Base-by-base conservation (phyloP, 2,888 invertebrate species). In the Micoletzkya japonica region DNA sequence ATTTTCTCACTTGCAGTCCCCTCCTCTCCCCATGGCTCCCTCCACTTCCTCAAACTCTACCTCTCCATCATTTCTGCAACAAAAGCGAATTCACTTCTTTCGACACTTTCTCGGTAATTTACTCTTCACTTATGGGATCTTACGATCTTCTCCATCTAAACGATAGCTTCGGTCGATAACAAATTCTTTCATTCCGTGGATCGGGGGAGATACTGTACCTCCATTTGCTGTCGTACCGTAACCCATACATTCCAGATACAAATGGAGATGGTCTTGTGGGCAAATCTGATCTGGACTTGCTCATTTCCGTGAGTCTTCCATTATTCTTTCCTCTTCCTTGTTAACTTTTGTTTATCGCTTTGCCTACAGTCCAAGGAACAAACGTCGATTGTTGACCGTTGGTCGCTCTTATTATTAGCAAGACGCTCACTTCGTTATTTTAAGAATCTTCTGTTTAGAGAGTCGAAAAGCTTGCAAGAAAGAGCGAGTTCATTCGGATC, bases 221-320 rank as follows among this genome's bases (percentile, higher is more conserved):
- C 24, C 10, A 17, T 26, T 56, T 26, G 59, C 10, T 10, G 7
- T 10, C 17, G 7, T 26, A 26, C 56, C n/a, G 56, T 26, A 54
- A 10, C 56, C n/a, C 56, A 17, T 56, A 20, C 56, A 59, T 32
- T 59, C 6, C 28, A 67, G 67, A 67, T 32, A 39, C 30, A 4
- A 57, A 67, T 44, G 20, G 44, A 30, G 67, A 67, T 30, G 67
- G 67, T 32, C 14, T 67, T n/a, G 67, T 67, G 20, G 30, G 39
- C 28, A 56, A 57, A 57, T 39, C 37, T 7, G 67, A 67, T 44
- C 57, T 67, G 17, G 67, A 67, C n/a, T 2, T n/a, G 7, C 64
- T 64, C 24, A 14, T 64, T 3, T 7, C 28, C 32, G 64, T 64
- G 20, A 24, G 61, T 61, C 49, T 4, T 7, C 20, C 20, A 17